Conservation (phyloP, 2,797 vertebrate genomes). For the Lagothrix lagotricha region DNA sequence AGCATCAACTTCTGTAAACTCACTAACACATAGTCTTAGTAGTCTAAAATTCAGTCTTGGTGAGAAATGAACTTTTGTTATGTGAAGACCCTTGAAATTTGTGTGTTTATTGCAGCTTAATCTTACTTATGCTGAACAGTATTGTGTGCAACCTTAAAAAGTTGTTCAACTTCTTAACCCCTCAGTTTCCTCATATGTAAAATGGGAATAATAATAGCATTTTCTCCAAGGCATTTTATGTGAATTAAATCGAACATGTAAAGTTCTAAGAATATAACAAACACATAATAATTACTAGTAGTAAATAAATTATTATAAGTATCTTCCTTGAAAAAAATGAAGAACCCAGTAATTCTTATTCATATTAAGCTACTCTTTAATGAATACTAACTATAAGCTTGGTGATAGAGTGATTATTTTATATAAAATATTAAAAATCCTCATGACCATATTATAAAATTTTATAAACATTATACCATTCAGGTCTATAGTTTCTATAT, state of each 20-base stretch:
- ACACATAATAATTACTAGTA: background rate
- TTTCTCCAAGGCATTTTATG: background rate
- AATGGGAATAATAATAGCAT: background rate
- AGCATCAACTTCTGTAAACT: background rate
- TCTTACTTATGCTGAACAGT: background rate
- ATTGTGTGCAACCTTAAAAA: background rate
- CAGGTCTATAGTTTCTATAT: background rate
- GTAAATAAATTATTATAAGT: background rate
- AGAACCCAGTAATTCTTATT: background rate
- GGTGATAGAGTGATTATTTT: background rate
- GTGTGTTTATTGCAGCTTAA: background rate
- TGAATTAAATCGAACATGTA: background rate
- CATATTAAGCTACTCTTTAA: constrained; percentile 4
- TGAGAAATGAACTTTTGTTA: background rate
- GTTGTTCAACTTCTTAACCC: background rate
- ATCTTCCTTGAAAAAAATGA: background rate
- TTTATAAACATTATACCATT: background rate
- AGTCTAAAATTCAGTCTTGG: background rate
- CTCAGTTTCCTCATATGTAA: background rate
- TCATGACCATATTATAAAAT: background rate
- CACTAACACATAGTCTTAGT: background rate
- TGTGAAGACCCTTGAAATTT: background rate
- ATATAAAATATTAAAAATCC: background rate
- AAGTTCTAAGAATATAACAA: background rate
- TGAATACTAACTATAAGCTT: background rate